Conservation (phyloP, 2,797 vertebrate genomes). For the Mallotus villosus region DNA sequence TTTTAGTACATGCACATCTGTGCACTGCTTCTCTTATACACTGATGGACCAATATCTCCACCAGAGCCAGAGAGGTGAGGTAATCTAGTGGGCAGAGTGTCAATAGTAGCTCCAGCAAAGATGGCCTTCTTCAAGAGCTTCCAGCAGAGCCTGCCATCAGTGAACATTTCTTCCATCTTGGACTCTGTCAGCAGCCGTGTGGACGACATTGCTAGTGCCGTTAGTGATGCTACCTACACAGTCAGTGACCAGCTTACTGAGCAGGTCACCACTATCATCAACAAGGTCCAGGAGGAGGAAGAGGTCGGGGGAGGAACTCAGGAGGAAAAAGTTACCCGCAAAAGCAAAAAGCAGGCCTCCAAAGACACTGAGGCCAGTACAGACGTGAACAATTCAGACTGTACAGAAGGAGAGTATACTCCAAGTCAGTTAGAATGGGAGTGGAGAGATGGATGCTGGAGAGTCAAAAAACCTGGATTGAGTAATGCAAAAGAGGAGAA, state of each 20-base stretch:
- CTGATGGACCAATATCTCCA: constrained; percentile 4
- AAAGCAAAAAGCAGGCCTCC: constrained; percentile 46
- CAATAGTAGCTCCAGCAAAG: constrained; percentile 7
- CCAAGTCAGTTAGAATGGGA: constrained; percentile 68
- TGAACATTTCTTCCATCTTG: constrained; percentile 87
- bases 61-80: constrained; percentile 55
- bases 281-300: constrained; percentile 77
- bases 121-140: constrained; percentile 97
- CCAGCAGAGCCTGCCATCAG: constrained; percentile 84
- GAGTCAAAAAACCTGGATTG: constrained; percentile 65
- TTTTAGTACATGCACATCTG: background rate
- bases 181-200: constrained; percentile 85
- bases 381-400: constrained; percentile 1
- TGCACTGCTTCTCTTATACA: background rate
- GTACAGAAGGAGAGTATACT: constrained; percentile 22
- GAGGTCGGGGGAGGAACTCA: constrained; percentile 41
- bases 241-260: constrained; percentile 91
- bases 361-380: constrained; percentile 37
- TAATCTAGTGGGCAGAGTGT: constrained; percentile 46
- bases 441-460: constrained; percentile 72
- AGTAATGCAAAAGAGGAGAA: constrained; percentile 51
- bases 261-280: constrained; percentile 87
- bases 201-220: constrained; percentile 82
- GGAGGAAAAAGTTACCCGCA: constrained; percentile 44
- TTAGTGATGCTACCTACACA: constrained; percentile 83